These are phyloP conservation scores for Paedocypris micromegethes DNA, from an alignment of 2,797 vertebrate species.

Conservation along the genomic window DNA sequence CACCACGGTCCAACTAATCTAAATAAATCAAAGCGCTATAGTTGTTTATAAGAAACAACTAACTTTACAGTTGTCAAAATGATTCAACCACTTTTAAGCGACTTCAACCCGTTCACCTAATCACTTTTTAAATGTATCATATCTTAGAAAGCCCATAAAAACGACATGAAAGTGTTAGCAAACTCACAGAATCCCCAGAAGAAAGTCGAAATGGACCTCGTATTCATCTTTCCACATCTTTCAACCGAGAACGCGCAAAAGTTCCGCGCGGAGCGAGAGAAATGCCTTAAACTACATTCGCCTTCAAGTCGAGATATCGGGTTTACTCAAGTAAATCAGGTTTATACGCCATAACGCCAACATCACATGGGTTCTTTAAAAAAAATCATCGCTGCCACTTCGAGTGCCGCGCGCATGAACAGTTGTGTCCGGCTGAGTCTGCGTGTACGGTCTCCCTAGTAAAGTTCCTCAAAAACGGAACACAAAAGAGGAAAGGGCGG, in stretches of 20 bases:
- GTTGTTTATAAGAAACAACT: too few relatives aligned
- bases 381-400: constrained; percentile 6
- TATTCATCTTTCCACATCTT: constrained; percentile 78
- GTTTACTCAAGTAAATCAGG: constrained; percentile 11
- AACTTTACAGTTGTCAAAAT: too few relatives aligned
- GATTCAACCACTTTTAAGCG: too few relatives aligned
- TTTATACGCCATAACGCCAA: constrained; percentile 10
- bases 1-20: too few relatives aligned
- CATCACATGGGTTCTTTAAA: neutral
- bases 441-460: constrained; percentile 8
- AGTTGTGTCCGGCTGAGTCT: neutral
- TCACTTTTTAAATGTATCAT: too few relatives aligned
- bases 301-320: neutral
- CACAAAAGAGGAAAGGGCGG: constrained; percentile 42
- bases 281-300: constrained; percentile 37
- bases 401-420: neutral
- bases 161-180: neutral
- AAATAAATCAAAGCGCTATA: too few relatives aligned
- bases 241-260: constrained; percentile 46
- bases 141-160: too few relatives aligned
- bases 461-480: constrained; percentile 27
- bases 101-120: too few relatives aligned
- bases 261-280: constrained; percentile 43
- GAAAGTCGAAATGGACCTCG: constrained; percentile 73
- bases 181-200: constrained; percentile 76